Conservation (phyloP, 2,113 vertebrate species). For the Chaetops frenatus region DNA sequence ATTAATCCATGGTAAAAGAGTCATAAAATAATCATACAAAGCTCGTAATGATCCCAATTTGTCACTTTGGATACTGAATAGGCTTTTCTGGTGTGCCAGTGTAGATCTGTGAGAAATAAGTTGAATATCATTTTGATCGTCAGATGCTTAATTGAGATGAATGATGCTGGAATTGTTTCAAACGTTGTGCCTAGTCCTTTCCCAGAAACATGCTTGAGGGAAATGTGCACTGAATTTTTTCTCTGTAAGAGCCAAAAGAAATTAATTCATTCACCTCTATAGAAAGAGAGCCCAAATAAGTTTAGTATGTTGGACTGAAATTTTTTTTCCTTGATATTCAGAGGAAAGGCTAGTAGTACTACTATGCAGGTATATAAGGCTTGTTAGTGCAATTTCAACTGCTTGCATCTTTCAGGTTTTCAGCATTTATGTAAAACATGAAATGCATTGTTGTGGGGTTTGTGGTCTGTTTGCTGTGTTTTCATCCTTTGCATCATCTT, state of each 20-base stretch:
- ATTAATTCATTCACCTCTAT: neutral
- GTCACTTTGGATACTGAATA: neutral
- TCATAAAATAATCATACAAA: neutral
- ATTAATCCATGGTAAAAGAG: neutral
- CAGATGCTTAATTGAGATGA: neutral
- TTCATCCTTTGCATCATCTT: neutral
- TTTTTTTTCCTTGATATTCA: neutral
- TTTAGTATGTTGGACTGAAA: neutral
- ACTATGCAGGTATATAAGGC: neutral
- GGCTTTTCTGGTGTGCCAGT: neutral
- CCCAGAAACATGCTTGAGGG: accelerated
- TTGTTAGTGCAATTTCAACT: neutral
- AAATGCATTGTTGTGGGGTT: neutral
- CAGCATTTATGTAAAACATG: neutral
- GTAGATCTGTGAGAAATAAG: neutral
- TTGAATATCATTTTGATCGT: neutral
- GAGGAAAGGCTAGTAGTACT: neutral
- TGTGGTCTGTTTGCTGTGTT: neutral
- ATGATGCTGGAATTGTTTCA: neutral
- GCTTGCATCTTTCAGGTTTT: neutral
- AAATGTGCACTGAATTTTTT: neutral
- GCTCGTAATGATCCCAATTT: neutral
- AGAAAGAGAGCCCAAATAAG: neutral
- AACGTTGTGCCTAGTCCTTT: neutral
- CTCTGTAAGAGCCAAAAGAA: neutral